These are phyloP conservation scores for Tortricodes alternella DNA, from an alignment of 2,888 invertebrate genomes.

Conservation along the genomic window DNA sequence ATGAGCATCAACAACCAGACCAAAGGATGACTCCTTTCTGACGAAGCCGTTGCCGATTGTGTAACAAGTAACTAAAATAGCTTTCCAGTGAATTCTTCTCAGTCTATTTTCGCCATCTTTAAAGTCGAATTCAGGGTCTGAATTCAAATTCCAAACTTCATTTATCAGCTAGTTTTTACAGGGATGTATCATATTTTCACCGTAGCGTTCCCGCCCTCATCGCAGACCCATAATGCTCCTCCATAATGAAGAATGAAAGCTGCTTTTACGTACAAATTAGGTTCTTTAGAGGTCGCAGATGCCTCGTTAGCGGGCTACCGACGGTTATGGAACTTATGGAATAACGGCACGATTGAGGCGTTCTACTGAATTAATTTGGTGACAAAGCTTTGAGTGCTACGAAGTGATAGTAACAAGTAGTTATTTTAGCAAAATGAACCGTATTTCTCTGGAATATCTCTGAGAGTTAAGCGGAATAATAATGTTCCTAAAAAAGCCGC, in stretches of 20 bases:
- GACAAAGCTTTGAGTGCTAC: background rate
- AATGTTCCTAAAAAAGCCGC: too few relatives aligned
- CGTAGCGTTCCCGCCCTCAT: background rate
- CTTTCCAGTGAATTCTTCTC: too few relatives aligned
- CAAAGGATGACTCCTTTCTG: too few relatives aligned
- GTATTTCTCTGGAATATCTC: too few relatives aligned
- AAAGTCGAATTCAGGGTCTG: too few relatives aligned
- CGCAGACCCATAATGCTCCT: background rate
- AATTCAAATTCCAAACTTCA: too few relatives aligned
- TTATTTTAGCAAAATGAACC: background rate
- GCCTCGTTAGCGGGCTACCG: slow-evolving; percentile 3
- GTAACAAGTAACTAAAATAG: too few relatives aligned
- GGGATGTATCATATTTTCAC: background rate
- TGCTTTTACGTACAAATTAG: slow-evolving; percentile 35
- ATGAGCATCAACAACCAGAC: too few relatives aligned
- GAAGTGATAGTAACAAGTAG: background rate
- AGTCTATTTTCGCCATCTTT: too few relatives aligned
- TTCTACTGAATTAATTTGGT: background rate
- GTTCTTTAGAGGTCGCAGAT: slow-evolving; percentile 23
- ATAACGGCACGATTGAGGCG: slow-evolving; percentile 10
- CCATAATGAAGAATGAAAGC: slow-evolving; percentile 32
- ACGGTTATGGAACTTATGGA: slow-evolving; percentile 5
- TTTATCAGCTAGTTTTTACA: background rate
- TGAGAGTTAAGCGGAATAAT: too few relatives aligned
- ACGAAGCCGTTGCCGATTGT: too few relatives aligned